Evolutionary conservation across 2,797 vertebrate genomes (phyloP).

Genomic region (Acropternis orthonyx): DNA sequence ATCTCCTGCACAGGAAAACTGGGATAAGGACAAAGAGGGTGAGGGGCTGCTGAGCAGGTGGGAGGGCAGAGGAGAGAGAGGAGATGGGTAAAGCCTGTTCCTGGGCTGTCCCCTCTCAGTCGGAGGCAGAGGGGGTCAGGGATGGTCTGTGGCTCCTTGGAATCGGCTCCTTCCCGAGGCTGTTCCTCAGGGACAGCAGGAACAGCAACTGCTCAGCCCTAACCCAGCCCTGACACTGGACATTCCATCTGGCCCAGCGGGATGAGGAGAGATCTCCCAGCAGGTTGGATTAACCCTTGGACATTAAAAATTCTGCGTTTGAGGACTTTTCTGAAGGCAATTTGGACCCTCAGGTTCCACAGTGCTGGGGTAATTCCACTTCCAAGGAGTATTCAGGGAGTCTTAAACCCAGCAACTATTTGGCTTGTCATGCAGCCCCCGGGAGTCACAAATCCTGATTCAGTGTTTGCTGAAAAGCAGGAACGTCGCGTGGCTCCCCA

Average conservation of each 20-base stretch:
- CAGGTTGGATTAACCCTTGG: not conserved
- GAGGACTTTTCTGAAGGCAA: not conserved
- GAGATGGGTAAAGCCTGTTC: not conserved
- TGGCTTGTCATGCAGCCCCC: not conserved
- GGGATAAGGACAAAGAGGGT: not conserved
- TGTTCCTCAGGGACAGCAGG: not conserved
- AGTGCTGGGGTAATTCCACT: not conserved
- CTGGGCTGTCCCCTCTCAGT: not conserved
- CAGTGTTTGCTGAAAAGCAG: not conserved
- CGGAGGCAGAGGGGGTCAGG: not conserved
- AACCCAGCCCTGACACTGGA: not conserved
- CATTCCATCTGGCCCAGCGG: not conserved
- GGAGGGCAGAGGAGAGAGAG: not conserved
- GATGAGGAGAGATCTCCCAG: not conserved
- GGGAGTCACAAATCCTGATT: not conserved
- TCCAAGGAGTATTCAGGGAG: not conserved
- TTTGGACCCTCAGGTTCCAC: not conserved
- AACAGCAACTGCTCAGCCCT: not conserved
- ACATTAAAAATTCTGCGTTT: not conserved
- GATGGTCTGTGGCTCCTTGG: not conserved
- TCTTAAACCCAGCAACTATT: not conserved
- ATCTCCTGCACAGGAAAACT: not conserved
- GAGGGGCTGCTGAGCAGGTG: not conserved
- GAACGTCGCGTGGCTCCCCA: not conserved
- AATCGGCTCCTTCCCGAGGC: not conserved